Conservation (phyloP, 64 coral and sea anemone species). For the Montipora foliosa region DNA sequence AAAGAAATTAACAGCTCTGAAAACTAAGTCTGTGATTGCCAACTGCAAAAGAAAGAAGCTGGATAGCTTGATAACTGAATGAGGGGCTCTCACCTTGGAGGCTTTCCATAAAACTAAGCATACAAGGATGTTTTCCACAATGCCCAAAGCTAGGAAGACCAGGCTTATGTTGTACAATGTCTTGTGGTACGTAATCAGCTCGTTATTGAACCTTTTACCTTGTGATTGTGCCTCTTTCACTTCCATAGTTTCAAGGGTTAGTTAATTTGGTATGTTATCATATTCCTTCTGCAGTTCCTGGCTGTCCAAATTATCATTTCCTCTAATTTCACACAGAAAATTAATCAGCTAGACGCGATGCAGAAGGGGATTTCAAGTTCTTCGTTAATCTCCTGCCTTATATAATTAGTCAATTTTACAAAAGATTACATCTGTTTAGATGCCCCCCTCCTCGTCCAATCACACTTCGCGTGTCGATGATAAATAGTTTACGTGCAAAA, state of each 20-base stretch:
- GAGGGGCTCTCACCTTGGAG: background rate
- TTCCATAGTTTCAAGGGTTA: background rate
- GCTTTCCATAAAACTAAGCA: constrained; percentile 20
- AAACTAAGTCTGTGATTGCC: constrained; percentile 42
- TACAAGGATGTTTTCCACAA: constrained; percentile 24
- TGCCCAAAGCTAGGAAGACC: constrained; percentile 8
- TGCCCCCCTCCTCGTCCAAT: no score
- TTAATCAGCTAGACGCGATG: no score
- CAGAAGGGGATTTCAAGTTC: no score
- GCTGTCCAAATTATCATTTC: no score
- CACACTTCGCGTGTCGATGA: no score
- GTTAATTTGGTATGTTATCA: background rate
- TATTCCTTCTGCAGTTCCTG: background rate
- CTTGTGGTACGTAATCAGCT: background rate
- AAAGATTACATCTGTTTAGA: no score
- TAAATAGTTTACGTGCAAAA: no score
- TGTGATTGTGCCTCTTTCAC: no score
- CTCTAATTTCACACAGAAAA: no score
- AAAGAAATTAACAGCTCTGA: constrained; percentile 23
- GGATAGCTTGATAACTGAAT: background rate
- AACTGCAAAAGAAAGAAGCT: constrained; percentile 27
- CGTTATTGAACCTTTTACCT: background rate
- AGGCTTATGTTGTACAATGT: background rate
- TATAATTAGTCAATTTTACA: no score
- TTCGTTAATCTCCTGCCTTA: no score